These are phyloP conservation scores for Forbesichthys papilliferus DNA, from an alignment of 2,113 vertebrate species.

Conservation along the genomic window DNA sequence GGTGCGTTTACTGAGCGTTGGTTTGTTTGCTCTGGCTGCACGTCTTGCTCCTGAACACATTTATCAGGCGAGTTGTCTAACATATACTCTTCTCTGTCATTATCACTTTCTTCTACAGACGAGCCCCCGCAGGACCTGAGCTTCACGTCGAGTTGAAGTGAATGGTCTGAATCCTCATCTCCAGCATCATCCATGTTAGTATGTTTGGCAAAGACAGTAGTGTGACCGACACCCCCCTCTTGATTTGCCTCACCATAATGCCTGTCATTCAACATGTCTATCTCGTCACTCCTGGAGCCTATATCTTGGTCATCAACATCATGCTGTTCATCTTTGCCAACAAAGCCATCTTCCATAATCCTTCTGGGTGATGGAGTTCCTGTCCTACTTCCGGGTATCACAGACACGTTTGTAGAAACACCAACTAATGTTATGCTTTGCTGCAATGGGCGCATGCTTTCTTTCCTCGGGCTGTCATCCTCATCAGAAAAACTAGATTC, in stretches of 20 bases:
- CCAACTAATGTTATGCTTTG: conserved; percentile 13
- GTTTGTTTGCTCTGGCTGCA: conserved; percentile 12
- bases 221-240: background rate
- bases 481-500: conserved; percentile 73
- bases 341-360: conserved; percentile 20
- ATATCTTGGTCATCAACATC: conserved; percentile 13
- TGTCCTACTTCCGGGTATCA: conserved; percentile 1
- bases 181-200: background rate
- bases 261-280: conserved; percentile 37
- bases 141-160: conserved; percentile 30
- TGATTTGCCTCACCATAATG: conserved; percentile 32
- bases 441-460: conserved; percentile 5
- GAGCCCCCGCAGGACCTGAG: conserved; percentile 63
- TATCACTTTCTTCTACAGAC: conserved; percentile 49
- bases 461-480: conserved; percentile 64
- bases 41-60: conserved; percentile 5
- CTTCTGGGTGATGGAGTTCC: conserved; percentile 6
- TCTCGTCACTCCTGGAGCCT: conserved; percentile 26
- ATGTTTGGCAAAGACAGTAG: conserved; percentile 12
- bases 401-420: background rate
- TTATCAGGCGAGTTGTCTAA: conserved; percentile 15
- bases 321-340: conserved; percentile 19
- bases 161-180: background rate
- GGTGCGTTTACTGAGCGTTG: conserved; percentile 4
- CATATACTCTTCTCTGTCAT: conserved; percentile 16